phyloP scores from a whole-genome alignment of 2,888 invertebrate genomes.

The Trissolcus japonicus region DNA sequence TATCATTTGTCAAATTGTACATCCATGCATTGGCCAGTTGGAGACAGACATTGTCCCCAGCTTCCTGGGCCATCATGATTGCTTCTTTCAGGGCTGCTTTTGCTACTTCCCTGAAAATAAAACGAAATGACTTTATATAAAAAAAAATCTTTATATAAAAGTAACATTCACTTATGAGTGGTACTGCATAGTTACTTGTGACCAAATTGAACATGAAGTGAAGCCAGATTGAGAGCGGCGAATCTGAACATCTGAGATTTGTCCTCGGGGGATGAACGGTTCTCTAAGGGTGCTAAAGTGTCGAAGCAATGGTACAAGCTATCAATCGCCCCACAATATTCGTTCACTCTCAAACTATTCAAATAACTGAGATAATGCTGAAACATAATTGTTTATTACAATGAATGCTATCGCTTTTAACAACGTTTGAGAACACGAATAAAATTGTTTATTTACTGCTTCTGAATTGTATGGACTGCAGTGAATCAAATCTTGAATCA shows the following conservation, averaged over 20 bases:
- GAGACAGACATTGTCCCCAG: slow-evolving; percentile 89
- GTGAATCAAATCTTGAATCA: slow-evolving; percentile 83
- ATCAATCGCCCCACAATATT: slow-evolving; percentile 89
- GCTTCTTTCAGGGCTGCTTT: slow-evolving; percentile 90
- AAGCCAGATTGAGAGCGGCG: slow-evolving; percentile 93
- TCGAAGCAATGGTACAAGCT: slow-evolving; percentile 90
- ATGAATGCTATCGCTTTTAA: not conserved
- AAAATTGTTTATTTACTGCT: slow-evolving; percentile 80
- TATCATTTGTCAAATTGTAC: slow-evolving; percentile 79
- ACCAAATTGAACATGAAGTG: slow-evolving; percentile 90
- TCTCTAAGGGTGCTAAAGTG: slow-evolving; percentile 78
- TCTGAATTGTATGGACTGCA: slow-evolving; percentile 89
- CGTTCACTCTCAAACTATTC: slow-evolving; percentile 90
- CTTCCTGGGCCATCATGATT: slow-evolving; percentile 90
- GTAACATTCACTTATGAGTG: not conserved
- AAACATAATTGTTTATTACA: not conserved
- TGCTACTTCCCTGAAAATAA: slow-evolving; percentile 83
- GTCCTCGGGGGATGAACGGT: slow-evolving; percentile 75
- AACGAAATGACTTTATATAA: no score
- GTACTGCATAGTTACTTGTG: slow-evolving; percentile 80
- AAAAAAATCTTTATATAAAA: not conserved
- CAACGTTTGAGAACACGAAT: not conserved
- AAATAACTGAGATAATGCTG: slow-evolving; percentile 94
- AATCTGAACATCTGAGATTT: slow-evolving; percentile 86
- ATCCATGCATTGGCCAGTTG: slow-evolving; percentile 92